Evolutionary conservation across 1,140 invertebrate species (phyloP), one percentile per base, ranked within the genome.

Genomic region (Pseudomyrmex flavicornis): DNA sequence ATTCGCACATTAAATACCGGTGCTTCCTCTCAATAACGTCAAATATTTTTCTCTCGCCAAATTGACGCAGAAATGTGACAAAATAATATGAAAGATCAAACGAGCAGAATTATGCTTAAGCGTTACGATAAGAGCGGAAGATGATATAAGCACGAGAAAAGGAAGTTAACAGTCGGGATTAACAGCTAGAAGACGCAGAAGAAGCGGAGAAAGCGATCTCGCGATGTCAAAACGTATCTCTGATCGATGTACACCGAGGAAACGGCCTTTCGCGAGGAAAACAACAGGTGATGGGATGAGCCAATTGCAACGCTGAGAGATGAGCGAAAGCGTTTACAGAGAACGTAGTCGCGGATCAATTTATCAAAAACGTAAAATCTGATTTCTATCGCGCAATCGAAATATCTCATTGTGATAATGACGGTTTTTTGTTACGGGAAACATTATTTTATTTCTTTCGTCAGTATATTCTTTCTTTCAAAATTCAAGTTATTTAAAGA

Each of bases 171-270:
- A 13, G 26, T 77, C 35, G 50, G 20, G 17, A 70, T 58, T 69
- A 35, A 69, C 52, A 26, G 20, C 15, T 5, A 48, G 12, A 35
- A 9, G 44, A 35, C n/a, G 76, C 20, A 59, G 22, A 79, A 46
- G 54, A 48, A 80, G 44, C 66, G 66, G 76, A 80, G 76, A 80
- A 80, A 80, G 76, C 22, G 76, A 80, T 80, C 66, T 59, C 22
- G 61, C 46, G 73, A 7, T 76, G 73, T 48, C 76, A 70, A 80
- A 80, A 80, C 66, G 76, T 54, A 79, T 59, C 66, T 59, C 44
- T 35, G 15, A 61, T 68, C 65, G 66, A 61, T 56, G 52, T 79
- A 44, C 76, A 12, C 20, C 52, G 66, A 59, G 20, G 66, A 70
- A 35, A 61, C 66, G 22, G 44, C 76, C 76, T 80, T 80, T 80